Conservation (phyloP, 2,888 invertebrate genomes). For the Hypena proboscidalis region DNA sequence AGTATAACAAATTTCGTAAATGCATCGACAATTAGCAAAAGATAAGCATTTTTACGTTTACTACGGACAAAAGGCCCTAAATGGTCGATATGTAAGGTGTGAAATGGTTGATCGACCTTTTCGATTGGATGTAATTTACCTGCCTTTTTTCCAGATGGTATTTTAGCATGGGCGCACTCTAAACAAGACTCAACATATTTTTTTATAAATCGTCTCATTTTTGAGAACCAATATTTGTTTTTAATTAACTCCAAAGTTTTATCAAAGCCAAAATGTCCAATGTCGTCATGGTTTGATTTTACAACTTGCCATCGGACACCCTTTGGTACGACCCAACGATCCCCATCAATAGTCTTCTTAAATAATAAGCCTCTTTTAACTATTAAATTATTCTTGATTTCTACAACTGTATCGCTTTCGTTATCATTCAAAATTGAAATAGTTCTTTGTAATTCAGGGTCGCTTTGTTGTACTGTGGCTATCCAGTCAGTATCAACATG, state of each 20-base stretch:
- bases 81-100: too few species aligned
- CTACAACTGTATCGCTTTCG: background rate
- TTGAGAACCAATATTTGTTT: background rate
- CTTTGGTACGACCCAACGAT: background rate
- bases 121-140: too few species aligned
- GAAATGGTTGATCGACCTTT: too few species aligned
- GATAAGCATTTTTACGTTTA: conserved; percentile 6
- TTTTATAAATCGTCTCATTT: background rate
- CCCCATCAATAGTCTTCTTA: background rate
- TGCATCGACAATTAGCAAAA: conserved; percentile 11
- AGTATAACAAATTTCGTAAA: conserved; percentile 8
- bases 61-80: conserved; percentile 16
- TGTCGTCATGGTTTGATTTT: conserved; percentile 5
- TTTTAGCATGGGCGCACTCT: conserved; percentile 2
- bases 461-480: conserved; percentile 3
- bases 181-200: conserved; percentile 1
- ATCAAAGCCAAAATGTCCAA: conserved; percentile 7
- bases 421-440: background rate
- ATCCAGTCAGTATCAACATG: background rate
- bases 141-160: background rate
- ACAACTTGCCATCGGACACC: conserved; percentile 1
- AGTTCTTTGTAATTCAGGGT: conserved; percentile 3
- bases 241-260: conserved; percentile 8
- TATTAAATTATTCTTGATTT: background rate
- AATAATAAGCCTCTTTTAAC: background rate